Percentiles rank a stretch among this genome's conserved stretches.
These are phyloP conservation scores for Hirundo rustica DNA, from an alignment of 2,797 vertebrate species.

Conservation along the genomic window DNA sequence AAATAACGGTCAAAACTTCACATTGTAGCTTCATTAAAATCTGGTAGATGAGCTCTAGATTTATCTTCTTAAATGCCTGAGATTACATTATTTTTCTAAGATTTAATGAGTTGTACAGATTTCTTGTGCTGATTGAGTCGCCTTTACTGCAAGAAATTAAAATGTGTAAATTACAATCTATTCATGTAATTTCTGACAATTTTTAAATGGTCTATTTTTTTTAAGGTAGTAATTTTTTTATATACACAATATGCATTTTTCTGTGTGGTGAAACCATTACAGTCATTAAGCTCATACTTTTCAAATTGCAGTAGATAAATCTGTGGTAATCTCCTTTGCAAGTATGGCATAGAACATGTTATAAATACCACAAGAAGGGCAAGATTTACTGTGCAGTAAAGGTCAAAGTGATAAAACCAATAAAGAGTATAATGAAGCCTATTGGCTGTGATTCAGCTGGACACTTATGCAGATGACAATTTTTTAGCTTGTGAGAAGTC, in stretches of 20 bases:
- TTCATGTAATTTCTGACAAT: background rate
- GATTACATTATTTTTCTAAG: background rate
- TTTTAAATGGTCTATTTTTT: background rate
- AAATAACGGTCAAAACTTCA: background rate
- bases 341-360: conserved; percentile 28
- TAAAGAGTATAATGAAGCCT: conserved; percentile 22
- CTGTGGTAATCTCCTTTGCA: conserved; percentile 57
- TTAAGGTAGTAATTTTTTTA: conserved; percentile 1
- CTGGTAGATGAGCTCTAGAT: background rate
- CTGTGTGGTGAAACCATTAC: background rate
- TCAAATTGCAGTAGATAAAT: conserved; percentile 47
- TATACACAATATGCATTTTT: background rate
- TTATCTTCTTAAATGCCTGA: background rate
- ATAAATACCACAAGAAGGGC: conserved; percentile 62
- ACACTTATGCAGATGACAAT: conserved; percentile 14
- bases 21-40: background rate
- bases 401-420: conserved; percentile 51
- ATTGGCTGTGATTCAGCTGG: conserved; percentile 25
- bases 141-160: background rate
- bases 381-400: conserved; percentile 33
- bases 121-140: background rate
- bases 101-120: background rate
- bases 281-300: conserved; percentile 20
- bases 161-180: background rate
- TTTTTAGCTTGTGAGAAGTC: conserved; percentile 8